These are phyloP conservation scores for Colius striatus DNA, from an alignment of 2,113 vertebrate genomes.

Conservation along the genomic window DNA sequence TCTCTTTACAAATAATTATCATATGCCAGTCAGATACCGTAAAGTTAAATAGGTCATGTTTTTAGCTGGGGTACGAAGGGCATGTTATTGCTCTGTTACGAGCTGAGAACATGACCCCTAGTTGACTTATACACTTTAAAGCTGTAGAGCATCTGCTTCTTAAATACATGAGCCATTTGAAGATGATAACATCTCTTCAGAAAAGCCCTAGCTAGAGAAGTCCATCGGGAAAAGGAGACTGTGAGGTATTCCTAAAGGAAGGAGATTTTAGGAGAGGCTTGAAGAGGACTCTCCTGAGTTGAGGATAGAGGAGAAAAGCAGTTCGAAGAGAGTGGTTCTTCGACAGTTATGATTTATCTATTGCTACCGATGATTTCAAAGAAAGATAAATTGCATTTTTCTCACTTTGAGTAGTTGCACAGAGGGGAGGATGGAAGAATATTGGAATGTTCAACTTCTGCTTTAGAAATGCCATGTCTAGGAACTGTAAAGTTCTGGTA, in stretches of 20 bases:
- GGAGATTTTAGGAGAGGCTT: not conserved
- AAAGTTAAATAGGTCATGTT: not conserved
- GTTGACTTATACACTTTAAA: not conserved
- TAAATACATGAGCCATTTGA: not conserved
- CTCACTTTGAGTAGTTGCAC: not conserved
- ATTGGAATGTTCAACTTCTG: not conserved
- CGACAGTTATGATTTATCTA: not conserved
- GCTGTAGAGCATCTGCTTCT: not conserved
- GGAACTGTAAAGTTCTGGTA: not conserved
- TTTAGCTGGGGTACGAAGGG: not conserved
- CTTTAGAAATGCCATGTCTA: not conserved
- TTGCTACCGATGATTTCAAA: not conserved
- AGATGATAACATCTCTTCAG: not conserved
- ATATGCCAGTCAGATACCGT: not conserved
- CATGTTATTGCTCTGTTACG: accelerated
- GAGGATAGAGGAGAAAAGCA: not conserved
- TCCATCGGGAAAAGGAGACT: not conserved
- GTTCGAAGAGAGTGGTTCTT: not conserved
- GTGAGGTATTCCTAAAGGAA: not conserved
- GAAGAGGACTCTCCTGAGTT: not conserved
- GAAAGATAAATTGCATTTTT: not conserved
- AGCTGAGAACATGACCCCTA: not conserved
- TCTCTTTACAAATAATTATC: not conserved
- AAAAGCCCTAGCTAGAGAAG: not conserved
- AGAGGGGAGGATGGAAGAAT: not conserved